Conservation (phyloP, 2,797 vertebrate genomes). For the Falco peregrinus region DNA sequence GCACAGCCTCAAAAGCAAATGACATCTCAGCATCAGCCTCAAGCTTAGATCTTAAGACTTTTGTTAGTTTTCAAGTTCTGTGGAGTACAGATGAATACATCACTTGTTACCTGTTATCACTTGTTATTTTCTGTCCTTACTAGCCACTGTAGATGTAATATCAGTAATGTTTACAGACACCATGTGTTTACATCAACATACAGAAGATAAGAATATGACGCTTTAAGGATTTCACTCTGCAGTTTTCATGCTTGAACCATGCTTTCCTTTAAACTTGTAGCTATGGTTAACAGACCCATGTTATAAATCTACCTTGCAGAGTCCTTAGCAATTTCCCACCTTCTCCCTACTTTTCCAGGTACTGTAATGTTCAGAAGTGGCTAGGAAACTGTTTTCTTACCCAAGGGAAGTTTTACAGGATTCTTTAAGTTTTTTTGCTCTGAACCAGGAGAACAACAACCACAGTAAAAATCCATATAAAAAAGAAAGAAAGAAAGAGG, state of each 20-base stretch:
- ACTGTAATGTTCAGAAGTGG: not conserved
- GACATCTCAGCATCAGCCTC: not conserved
- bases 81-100: not conserved
- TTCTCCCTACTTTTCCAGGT: not conserved
- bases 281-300: not conserved
- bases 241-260: not conserved
- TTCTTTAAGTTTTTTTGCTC: not conserved
- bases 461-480: not conserved
- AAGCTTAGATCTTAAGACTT: not conserved
- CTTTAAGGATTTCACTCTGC: not conserved
- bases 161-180: not conserved
- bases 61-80: not conserved
- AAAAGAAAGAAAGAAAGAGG: not conserved
- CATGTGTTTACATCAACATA: not conserved
- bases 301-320: not conserved
- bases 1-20: not conserved
- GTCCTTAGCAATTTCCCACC: not conserved
- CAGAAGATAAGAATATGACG: not conserved
- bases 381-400: not conserved
- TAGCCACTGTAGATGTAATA: not conserved
- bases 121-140: not conserved
- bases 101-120: not conserved
- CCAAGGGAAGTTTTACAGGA: not conserved
- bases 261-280: not conserved
- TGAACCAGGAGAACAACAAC: not conserved